Percentiles rank a stretch among this genome's conserved stretches.
Conservation (phyloP, 2,797 vertebrate genomes). For the Halcyon smyrnensis region DNA sequence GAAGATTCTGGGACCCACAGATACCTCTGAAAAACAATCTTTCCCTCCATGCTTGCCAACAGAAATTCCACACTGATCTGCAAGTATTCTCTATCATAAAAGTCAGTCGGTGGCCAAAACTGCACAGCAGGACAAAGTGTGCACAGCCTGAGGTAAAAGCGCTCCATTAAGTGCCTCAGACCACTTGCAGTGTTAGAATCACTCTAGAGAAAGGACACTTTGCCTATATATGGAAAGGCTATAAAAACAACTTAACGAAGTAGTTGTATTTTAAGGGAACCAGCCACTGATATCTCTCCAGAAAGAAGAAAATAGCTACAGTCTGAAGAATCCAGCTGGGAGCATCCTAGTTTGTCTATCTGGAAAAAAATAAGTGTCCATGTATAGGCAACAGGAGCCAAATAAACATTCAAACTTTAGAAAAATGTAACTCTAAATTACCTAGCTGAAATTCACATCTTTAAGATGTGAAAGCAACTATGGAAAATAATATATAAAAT, state of each 20-base stretch:
- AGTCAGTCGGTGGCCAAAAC: not conserved
- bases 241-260: not conserved
- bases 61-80: conserved; percentile 20
- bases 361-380: not conserved
- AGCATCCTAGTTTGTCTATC: not conserved
- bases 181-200: not conserved
- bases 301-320: not conserved
- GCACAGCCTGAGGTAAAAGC: not conserved
- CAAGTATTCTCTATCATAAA: not conserved
- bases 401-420: not conserved
- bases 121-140: not conserved
- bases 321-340: not conserved
- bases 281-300: not conserved
- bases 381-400: not conserved
- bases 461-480: not conserved
- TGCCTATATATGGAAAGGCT: not conserved
- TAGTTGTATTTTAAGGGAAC: not conserved
- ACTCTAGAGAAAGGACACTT: not conserved
- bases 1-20: not conserved
- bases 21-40: not conserved
- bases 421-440: not conserved
- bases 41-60: not conserved
- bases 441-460: not conserved
- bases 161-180: rapidly evolving
- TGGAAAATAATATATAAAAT: not conserved